phyloP scores from a whole-genome alignment of 2,888 invertebrate genomes.

The Marronus borbonicus region DNA sequence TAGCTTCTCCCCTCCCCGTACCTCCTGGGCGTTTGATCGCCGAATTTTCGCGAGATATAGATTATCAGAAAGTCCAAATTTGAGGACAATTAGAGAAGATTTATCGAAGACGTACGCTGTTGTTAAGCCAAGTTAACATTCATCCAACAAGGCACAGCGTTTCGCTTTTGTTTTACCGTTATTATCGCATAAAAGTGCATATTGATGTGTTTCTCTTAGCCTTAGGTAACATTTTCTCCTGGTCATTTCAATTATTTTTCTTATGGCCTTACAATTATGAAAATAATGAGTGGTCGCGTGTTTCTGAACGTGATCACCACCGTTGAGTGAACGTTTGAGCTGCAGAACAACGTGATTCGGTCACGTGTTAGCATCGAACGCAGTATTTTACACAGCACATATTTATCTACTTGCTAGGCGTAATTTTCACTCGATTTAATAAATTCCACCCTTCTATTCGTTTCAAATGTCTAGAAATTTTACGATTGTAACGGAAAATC shows the following conservation, averaged over 20 bases:
- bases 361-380: conserved; percentile 27
- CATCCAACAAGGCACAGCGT: conserved; percentile 21
- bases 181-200: conserved; percentile 17
- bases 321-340: conserved; percentile 2
- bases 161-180: conserved; percentile 19
- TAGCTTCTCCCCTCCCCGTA: not conserved
- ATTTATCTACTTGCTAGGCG: not conserved
- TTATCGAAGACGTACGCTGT: not conserved
- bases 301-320: conserved; percentile 32
- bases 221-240: conserved; percentile 30
- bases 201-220: conserved; percentile 25
- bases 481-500: conserved; percentile 19
- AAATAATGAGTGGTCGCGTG: conserved; percentile 28
- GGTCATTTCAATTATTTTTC: conserved; percentile 22
- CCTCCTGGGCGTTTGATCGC: not conserved
- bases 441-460: conserved; percentile 19
- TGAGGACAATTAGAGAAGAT: no score
- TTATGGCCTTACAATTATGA: conserved; percentile 31
- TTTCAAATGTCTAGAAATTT: conserved; percentile 23
- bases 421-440: conserved; percentile 18
- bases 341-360: conserved; percentile 26
- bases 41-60: not conserved
- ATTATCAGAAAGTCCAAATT: no score
- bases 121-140: conserved; percentile 17
- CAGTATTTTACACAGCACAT: not conserved